Base-by-base conservation (phyloP, 2,113 vertebrate genomes). In the Daboia siamensis region DNA sequence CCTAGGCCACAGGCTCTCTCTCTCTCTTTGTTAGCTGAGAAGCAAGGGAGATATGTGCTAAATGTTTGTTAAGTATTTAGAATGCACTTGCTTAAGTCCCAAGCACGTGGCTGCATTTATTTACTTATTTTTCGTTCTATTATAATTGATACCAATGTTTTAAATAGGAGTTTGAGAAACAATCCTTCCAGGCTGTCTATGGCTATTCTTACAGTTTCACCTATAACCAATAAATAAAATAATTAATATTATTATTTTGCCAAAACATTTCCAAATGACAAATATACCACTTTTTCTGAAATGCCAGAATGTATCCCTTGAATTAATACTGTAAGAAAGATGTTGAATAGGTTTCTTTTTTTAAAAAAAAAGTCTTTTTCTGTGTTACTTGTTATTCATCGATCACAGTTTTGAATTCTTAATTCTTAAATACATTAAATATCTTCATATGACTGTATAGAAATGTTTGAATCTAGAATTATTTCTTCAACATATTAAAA, bases 161-260 rank as follows among this genome's bases (percentile, higher is more conserved):
- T 95, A 94, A 96, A 94, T 86, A 86, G 0, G 0, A 2, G 10
- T 0, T 94, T 95, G 92, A 93, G 90, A 96, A 93, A 39, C 93
- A 54, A 96, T 93, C 88, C 86, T 7, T 95, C 95, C 90, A 93
- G 86, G 64, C 92, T 69, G 54, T 93, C 84, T 64, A 94, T 6
- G 92, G 90, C 84, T 94, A 80, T 93, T 91, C 92, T 96, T 94
- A 20, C 91, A 95, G 95, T 90, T 94, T 94, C 89, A 90, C 52
- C 64, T 92, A 57, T 94, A 96, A 96, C 95, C 94, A 96, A 96
- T 95, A 91, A 96, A 96, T 95, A 96, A 94, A 96, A 96, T 96
- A 94, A 96, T 96, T 97, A 96, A 96, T 96, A 97, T 94, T 96
- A 96, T 84, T 95, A 92, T 94, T 95, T 93, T 94, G 93, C 93